Conservation (phyloP, 1,140 invertebrate species). For the Drosophila mojavensis region DNA sequence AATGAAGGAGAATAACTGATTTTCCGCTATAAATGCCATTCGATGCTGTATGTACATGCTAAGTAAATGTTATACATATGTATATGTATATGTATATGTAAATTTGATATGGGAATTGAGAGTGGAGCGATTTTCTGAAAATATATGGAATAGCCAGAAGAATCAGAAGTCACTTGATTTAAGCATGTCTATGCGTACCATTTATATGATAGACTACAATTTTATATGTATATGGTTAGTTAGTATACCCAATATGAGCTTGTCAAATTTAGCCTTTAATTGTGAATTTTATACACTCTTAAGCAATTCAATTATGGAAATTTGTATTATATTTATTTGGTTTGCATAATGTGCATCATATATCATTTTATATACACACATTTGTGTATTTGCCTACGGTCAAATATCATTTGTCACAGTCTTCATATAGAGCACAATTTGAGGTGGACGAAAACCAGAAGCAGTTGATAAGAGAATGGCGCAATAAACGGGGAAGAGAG, state of each 20-base stretch:
- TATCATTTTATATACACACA: not conserved
- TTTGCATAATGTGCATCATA: not conserved
- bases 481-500: conserved; percentile 36
- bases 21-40: conserved; percentile 46
- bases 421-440: not conserved
- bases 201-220: too few species aligned
- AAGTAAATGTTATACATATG: too few species aligned
- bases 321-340: not conserved
- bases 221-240: too few species aligned
- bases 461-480: conserved; percentile 29
- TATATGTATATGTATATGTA: too few species aligned
- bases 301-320: not conserved
- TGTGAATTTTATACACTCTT: too few species aligned
- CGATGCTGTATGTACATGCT: conserved; percentile 15
- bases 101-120: too few species aligned
- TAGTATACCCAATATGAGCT: too few species aligned
- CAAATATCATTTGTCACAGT: not conserved
- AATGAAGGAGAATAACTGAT: conserved; percentile 63
- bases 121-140: too few species aligned
- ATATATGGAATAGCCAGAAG: too few species aligned
- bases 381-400: not conserved
- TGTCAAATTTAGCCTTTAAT: too few species aligned
- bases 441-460: not conserved
- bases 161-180: too few species aligned
- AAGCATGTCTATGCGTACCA: too few species aligned